These are phyloP conservation scores for Tupaia tana DNA, from an alignment of 2,113 vertebrate genomes.

Conservation along the genomic window DNA sequence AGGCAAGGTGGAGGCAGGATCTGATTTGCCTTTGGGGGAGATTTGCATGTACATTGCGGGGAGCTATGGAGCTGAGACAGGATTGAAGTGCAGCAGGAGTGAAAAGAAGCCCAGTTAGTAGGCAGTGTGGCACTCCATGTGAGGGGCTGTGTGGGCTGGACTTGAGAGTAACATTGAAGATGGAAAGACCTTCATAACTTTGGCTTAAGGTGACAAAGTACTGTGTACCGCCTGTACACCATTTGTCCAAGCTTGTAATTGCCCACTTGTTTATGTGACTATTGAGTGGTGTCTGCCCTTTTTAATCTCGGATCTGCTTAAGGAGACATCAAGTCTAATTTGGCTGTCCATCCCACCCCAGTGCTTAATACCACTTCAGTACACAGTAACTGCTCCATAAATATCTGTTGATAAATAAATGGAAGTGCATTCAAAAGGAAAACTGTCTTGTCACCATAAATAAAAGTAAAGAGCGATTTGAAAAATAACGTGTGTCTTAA, in stretches of 20 bases:
- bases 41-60: neutral
- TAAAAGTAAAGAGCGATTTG: neutral
- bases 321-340: neutral
- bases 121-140: neutral
- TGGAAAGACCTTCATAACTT: neutral
- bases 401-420: neutral
- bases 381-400: neutral
- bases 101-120: neutral
- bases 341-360: neutral
- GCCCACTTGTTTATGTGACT: neutral
- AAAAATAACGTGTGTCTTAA: neutral
- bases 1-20: neutral
- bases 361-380: neutral
- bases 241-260: neutral
- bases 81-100: neutral
- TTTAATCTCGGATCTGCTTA: neutral
- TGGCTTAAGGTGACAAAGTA: neutral
- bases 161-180: neutral
- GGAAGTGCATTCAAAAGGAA: constrained; percentile 16
- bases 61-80: neutral
- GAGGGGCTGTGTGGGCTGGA: neutral
- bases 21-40: neutral
- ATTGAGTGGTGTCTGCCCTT: neutral
- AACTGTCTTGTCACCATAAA: neutral
- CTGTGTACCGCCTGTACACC: neutral